Evolutionary conservation across 35 echinoderm and acorn worm genomes (phyloP), one percentile per base, ranked within the genome.

Genomic region (Apostichopus parvimensis): DNA sequence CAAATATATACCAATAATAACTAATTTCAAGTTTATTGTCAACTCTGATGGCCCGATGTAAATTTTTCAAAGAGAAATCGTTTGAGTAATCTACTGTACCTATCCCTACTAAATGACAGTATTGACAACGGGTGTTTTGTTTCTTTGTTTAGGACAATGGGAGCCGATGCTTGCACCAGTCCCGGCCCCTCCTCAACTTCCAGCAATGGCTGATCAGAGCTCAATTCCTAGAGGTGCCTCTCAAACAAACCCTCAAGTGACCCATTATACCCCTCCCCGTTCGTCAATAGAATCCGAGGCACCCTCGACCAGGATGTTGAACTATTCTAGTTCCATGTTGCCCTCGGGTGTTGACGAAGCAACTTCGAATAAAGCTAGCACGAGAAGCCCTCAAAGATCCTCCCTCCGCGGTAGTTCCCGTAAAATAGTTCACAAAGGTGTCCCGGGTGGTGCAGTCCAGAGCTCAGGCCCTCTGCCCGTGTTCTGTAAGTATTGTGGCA

Each of bases 61-160:
- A 61, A 9, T 61, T 61, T 61, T 61, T 61, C 7, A 9, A 61
- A 61, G 12, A 61, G 2, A 45, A 45, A 4, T 45, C 34, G 34
- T 45, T 45, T 45, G 34, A 45, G 34, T 45, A 45, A 45, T 45
- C 26, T 28, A 28, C 26, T 28, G 26, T 28, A 1, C 26, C 34
- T 45, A 12, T 61, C 58, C 12, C 58, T 61, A 61, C 12, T 8
- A 61, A 61, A 60, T 12, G 58, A 12, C 58, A 9, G 6, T 60
- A 73, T 73, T 73, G 71, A 73, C 71, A 73, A 75, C 17, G 6
- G 71, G 71, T 75, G 71, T 75, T 75, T 75, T 22, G 20, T 75
- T 75, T 75, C 71, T 75, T 75, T 75, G 71, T 75, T 75, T 75
- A 75, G 71, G 71, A 75, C 21, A 75, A 20, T 75, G 71, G 71